Evolutionary conservation across 2,113 vertebrate species (phyloP).

Genomic region (Elephas maximus): DNA sequence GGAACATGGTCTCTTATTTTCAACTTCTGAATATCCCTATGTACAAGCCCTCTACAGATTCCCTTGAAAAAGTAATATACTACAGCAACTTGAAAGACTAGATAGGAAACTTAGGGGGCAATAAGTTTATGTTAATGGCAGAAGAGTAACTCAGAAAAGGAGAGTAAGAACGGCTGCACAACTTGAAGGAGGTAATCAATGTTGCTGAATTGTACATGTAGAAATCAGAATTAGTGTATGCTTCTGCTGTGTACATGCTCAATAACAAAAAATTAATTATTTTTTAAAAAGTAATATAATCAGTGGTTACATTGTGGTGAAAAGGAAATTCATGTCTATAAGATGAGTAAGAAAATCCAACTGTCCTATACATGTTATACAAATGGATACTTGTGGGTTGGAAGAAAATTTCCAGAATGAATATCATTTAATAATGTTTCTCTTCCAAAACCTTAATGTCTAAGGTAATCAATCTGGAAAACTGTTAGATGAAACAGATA

Average conservation of each 20-base stretch:
- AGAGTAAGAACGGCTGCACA: too few relatives aligned
- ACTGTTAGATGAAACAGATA: not conserved
- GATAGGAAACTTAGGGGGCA: too few relatives aligned
- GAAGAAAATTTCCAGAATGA: not conserved
- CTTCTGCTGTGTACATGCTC: too few relatives aligned
- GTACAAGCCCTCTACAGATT: not conserved
- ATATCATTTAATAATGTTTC: not conserved
- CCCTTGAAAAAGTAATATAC: not conserved
- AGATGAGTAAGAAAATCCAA: not conserved
- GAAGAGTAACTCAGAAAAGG: too few relatives aligned
- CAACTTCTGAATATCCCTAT: not conserved
- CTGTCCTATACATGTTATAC: not conserved
- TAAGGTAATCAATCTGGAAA: conserved; percentile 5
- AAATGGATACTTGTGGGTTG: not conserved
- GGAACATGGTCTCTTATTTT: not conserved
- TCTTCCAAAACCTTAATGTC: not conserved
- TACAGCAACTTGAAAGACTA: too few relatives aligned
- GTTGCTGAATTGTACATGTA: too few relatives aligned
- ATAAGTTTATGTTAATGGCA: too few relatives aligned
- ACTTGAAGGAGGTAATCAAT: too few relatives aligned
- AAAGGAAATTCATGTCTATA: not conserved
- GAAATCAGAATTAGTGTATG: too few relatives aligned
- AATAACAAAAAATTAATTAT: too few relatives aligned
- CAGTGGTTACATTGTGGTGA: not conserved
- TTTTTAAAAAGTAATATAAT: not conserved